These are phyloP conservation scores for Ellobium chinense DNA, from an alignment of 2,888 invertebrate genomes.

Conservation along the genomic window DNA sequence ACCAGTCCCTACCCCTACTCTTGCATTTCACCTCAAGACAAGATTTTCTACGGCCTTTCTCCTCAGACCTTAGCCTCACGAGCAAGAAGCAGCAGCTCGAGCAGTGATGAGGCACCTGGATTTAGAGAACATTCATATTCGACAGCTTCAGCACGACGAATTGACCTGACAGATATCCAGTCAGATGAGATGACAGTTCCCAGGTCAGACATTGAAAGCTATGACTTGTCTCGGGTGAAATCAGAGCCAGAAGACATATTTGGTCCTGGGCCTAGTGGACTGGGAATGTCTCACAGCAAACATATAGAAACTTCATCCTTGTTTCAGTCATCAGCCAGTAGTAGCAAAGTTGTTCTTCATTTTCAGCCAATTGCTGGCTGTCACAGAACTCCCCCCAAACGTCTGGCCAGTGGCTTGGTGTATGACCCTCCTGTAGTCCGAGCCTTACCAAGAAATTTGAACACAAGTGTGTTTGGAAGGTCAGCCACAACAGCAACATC, in stretches of 20 bases:
- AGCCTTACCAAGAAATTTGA: background rate
- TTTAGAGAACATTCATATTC: background rate
- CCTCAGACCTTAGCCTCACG: background rate
- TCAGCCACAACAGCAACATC: background rate
- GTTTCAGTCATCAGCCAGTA: background rate
- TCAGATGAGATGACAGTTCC: background rate
- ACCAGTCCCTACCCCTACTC: slow-evolving; percentile 4
- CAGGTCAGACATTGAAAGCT: background rate
- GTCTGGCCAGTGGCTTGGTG: background rate
- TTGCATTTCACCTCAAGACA: background rate
- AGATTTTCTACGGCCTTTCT: background rate
- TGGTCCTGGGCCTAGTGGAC: background rate
- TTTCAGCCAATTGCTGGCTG: background rate
- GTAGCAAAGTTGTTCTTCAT: background rate
- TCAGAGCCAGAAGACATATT: background rate
- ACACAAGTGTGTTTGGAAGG: background rate
- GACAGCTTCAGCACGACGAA: background rate
- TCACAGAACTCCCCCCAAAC: background rate
- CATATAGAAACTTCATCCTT: background rate
- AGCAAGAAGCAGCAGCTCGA: background rate
- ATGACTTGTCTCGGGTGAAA: background rate
- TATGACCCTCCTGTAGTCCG: background rate
- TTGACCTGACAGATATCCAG: background rate
- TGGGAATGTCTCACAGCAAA: background rate
- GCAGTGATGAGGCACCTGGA: background rate